Evolutionary conservation across 2,888 invertebrate genomes (phyloP).

Genomic region (Macropis europaea): DNA sequence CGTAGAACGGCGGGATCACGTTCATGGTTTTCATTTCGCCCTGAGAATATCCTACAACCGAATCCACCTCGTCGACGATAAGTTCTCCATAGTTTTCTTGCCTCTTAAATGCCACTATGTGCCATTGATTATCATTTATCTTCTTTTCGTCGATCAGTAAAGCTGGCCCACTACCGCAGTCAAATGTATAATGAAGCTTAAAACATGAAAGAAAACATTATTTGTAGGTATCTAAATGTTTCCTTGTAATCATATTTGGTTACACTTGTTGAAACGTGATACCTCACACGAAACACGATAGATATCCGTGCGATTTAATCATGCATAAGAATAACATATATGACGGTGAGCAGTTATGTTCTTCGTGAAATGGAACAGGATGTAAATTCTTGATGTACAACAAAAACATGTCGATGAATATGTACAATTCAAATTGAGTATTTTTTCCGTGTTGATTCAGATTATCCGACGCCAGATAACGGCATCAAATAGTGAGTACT

Average conservation of each 20-base stretch:
- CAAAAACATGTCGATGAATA: not conserved
- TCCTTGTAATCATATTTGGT: no score
- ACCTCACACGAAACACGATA: no score
- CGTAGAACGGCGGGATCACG: slow-evolving; percentile 87
- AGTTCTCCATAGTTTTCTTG: slow-evolving; percentile 84
- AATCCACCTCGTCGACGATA: slow-evolving; percentile 84
- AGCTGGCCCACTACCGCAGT: slow-evolving; percentile 85
- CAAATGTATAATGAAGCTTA: slow-evolving; percentile 86
- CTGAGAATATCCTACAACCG: slow-evolving; percentile 81
- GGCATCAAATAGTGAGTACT: no score
- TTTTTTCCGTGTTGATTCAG: not conserved
- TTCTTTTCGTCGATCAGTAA: slow-evolving; percentile 82
- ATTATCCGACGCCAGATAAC: not conserved
- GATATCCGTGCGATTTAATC: no score
- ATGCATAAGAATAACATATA: no score
- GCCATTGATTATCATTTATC: slow-evolving; percentile 91
- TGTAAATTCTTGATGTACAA: no score
- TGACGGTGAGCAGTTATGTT: no score
- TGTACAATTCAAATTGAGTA: not conserved
- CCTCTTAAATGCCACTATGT: slow-evolving; percentile 86
- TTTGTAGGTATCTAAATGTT: no score
- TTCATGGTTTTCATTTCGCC: slow-evolving; percentile 82
- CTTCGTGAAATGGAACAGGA: no score
- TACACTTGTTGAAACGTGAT: no score
- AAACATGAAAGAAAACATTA: not conserved